Conservation (phyloP, 2,888 invertebrate species). For the Apamea epomidion region DNA sequence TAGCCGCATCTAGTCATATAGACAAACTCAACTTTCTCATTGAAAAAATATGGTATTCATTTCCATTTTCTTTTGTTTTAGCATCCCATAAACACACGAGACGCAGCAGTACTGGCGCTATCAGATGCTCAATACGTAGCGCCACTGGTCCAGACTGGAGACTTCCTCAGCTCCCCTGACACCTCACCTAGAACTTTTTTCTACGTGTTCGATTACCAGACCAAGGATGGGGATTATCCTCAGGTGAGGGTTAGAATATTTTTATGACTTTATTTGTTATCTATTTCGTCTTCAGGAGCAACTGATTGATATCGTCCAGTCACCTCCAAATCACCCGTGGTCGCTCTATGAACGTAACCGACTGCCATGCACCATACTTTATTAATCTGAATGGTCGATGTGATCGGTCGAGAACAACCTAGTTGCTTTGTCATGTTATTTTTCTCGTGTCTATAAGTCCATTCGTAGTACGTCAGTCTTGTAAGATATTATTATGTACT, state of each 20-base stretch:
- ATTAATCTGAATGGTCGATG: background rate
- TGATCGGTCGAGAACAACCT: background rate
- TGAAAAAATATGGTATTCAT: background rate
- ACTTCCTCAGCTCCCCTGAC: slow-evolving; percentile 91
- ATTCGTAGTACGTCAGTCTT: background rate
- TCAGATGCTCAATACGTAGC: slow-evolving; percentile 98
- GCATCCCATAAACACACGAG: slow-evolving; percentile 97
- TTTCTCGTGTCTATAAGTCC: background rate
- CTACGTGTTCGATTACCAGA: slow-evolving; percentile 98
- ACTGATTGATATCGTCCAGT: background rate
- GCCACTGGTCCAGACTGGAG: slow-evolving; percentile 96
- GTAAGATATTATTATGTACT: background rate
- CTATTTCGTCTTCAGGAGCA: background rate
- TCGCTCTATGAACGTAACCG: background rate
- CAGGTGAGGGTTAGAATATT: slow-evolving; percentile 90
- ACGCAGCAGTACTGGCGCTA: slow-evolving; percentile 97
- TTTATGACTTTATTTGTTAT: slow-evolving; percentile 30
- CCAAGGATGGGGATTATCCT: slow-evolving; percentile 97
- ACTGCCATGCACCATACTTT: background rate
- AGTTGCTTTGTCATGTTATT: background rate
- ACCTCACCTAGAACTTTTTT: slow-evolving; percentile 95
- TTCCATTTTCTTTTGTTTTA: background rate
- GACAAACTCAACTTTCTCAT: too few species aligned
- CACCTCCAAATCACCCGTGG: background rate
- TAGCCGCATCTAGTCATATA: too few species aligned